Percentiles rank a stretch among this genome's conserved stretches.
phyloP scores from a whole-genome alignment of 2,113 vertebrate genomes.

The Apaloderma vittatum region DNA sequence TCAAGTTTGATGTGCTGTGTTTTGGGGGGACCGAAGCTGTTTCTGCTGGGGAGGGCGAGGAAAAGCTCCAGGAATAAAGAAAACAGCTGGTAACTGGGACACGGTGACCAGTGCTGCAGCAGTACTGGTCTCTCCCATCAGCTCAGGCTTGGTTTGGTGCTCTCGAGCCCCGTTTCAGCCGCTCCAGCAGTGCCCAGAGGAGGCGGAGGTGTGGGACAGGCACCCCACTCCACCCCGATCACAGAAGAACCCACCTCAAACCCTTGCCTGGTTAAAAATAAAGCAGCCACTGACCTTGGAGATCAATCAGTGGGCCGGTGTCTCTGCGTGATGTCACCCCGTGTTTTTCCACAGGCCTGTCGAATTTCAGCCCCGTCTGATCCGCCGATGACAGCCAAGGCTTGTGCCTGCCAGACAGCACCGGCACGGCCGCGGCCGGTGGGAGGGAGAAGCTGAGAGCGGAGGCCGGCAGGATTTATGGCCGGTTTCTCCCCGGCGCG shows the following conservation, averaged over 20 bases:
- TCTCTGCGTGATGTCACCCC: constrained; percentile 60
- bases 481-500: neutral
- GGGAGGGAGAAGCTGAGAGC: neutral
- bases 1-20: neutral
- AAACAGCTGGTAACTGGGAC: neutral
- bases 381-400: neutral
- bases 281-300: neutral
- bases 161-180: fast-evolving
- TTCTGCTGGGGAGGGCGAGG: neutral
- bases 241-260: neutral
- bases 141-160: neutral
- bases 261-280: constrained; percentile 39
- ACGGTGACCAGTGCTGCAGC: fast-evolving
- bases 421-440: neutral
- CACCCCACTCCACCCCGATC: neutral
- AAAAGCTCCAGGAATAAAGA: neutral
- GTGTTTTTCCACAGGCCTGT: constrained; percentile 58
- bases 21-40: neutral
- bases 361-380: neutral
- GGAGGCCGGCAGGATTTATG: constrained; percentile 5
- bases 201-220: neutral
- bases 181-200: fast-evolving
- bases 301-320: constrained; percentile 20
- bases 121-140: fast-evolving
- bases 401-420: neutral